Evolutionary conservation across 2,888 invertebrate genomes (phyloP), one percentile per base, ranked within the genome.

Genomic region (Platerodrilus igneus): DNA sequence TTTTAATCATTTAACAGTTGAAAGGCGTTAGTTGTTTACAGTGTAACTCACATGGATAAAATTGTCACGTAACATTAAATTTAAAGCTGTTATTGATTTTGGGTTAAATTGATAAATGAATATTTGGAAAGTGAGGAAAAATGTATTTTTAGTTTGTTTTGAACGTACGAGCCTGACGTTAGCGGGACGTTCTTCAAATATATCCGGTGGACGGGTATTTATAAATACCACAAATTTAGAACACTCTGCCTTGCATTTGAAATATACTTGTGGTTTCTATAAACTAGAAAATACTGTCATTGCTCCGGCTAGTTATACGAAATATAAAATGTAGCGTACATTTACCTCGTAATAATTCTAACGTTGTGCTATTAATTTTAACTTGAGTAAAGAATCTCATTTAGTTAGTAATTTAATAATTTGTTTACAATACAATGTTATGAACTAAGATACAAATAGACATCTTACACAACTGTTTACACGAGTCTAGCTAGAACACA

Each of bases 81-180:
- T 22, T 22, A 22, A 22, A 22, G 7, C 9, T 27, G 41, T 36
- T 41, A 35, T 41, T 31, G 31, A 19, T 41, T 41, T 37, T 32
- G 33, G n/a, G 23, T 34, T 19, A 28, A 18, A 14, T 28, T 28
- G 27, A 32, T 33, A 35, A 36, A 32, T 30, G 29, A 31, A 37
- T 28, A 30, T 36, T 42, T 25, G 47, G 53, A 52, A 53, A 40
- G 45, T 36, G 50, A 47, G 51, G 52, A 53, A 53, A 55, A 50
- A 48, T 48, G 45, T 63, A 63, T 63, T 63, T 63, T 62, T 62
- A 63, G 60, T 59, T 59, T 63, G 60, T 62, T 63, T 61, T 60
- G 52, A 52, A 56, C 50, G 53, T 56, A 53, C 56, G 60, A 60
- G 52, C 55, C 52, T 59, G 62, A 63, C 61, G 63, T 59, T 60